Percentiles rank a stretch among this genome's conserved stretches.
Conservation (phyloP, 2,113 vertebrate species). For the Hippocampus mohnikei region DNA sequence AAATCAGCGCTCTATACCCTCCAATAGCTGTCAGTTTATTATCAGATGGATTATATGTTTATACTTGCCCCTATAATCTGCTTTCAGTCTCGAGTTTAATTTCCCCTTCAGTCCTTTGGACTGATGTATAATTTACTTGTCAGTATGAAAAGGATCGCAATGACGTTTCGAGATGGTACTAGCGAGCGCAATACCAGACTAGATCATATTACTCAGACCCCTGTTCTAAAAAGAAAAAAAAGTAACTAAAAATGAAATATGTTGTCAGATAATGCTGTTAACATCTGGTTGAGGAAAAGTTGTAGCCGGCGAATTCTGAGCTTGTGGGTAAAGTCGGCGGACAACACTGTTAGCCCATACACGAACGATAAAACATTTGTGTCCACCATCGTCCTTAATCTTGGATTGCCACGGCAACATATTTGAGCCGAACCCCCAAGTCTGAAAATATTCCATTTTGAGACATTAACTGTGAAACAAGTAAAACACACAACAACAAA, state of each 20-base stretch:
- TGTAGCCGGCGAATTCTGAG: neutral
- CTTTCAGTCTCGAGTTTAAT: constrained; percentile 21
- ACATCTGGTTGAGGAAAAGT: constrained; percentile 1
- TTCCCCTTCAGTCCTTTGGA: constrained; percentile 4
- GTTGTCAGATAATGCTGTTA: neutral
- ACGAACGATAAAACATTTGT: too few species aligned
- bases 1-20: constrained; percentile 31
- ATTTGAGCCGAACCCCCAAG: too few species aligned
- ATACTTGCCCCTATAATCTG: constrained; percentile 9
- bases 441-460: too few species aligned
- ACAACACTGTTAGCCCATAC: too few species aligned
- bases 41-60: constrained; percentile 10
- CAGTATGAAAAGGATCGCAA: neutral
- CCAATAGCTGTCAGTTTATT: constrained; percentile 28
- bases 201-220: neutral
- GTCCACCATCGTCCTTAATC: too few species aligned
- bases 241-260: neutral
- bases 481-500: too few species aligned
- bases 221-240: neutral
- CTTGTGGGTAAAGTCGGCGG: neutral
- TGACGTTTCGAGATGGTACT: neutral
- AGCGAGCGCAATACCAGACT: neutral
- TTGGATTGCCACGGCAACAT: too few species aligned
- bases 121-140: neutral
- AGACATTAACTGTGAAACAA: too few species aligned